These are phyloP conservation scores for Melanerpes aurifrons DNA, from an alignment of 2,113 vertebrate genomes.

Conservation along the genomic window DNA sequence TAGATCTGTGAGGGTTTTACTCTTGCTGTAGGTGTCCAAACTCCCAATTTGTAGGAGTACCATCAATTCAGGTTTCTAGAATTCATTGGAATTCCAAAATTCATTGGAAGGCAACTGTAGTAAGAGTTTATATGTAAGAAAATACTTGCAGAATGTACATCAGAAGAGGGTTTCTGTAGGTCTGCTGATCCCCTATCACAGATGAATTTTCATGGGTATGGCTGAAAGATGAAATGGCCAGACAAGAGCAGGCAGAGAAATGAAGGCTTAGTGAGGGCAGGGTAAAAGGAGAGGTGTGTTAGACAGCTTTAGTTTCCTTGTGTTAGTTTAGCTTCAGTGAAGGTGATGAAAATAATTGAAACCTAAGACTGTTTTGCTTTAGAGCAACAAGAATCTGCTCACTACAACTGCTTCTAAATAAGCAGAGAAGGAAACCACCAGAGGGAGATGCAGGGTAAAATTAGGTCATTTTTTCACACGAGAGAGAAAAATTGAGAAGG, in stretches of 20 bases:
- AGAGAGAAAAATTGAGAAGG: background rate
- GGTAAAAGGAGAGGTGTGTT: background rate
- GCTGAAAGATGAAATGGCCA: background rate
- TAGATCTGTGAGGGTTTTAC: rapidly evolving
- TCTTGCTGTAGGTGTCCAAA: background rate
- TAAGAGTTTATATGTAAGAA: rapidly evolving
- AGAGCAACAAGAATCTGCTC: background rate
- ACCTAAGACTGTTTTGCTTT: background rate
- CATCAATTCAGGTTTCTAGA: background rate
- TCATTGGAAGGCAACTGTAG: background rate
- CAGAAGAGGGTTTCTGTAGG: background rate
- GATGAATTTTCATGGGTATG: background rate
- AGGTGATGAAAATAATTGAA: background rate
- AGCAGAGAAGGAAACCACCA: conserved; percentile 34
- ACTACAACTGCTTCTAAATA: background rate
- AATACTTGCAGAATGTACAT: background rate
- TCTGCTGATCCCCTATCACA: background rate
- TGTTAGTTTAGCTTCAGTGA: background rate
- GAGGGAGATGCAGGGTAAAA: conserved; percentile 60
- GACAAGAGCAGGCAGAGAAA: background rate
- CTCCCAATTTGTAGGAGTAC: rapidly evolving
- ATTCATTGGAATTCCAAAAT: background rate
- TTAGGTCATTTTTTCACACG: conserved; percentile 5
- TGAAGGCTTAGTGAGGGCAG: rapidly evolving
- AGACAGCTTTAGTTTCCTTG: background rate